These are phyloP conservation scores for Potorous gilbertii DNA, from an alignment of 2,797 vertebrate genomes.

Conservation along the genomic window DNA sequence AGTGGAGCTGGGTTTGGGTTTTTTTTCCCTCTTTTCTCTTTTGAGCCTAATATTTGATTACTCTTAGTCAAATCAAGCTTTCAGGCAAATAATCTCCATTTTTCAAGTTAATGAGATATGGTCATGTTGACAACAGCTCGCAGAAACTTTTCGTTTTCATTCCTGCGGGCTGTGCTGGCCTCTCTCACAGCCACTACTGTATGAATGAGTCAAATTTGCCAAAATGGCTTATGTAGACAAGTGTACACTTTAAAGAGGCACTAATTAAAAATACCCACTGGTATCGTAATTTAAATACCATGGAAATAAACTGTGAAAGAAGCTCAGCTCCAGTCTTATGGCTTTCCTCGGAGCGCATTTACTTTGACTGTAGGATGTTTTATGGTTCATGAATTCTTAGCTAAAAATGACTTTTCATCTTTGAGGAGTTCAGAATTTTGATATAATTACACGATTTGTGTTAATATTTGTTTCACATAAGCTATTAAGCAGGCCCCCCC, in stretches of 20 bases:
- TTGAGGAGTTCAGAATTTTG: conserved; percentile 84
- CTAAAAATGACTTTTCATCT: conserved; percentile 83
- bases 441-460: conserved; percentile 85
- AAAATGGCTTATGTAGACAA: conserved; percentile 89
- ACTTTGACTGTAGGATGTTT: conserved; percentile 83
- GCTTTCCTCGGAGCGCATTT: conserved; percentile 82
- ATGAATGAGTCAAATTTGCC: conserved; percentile 88
- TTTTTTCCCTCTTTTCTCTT: conserved; percentile 69
- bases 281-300: conserved; percentile 89
- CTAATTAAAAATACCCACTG: conserved; percentile 90
- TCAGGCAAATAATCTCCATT: conserved; percentile 89
- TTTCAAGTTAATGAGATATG: conserved; percentile 89
- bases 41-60: conserved; percentile 88
- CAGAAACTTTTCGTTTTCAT: conserved; percentile 88
- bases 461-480: conserved; percentile 86
- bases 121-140: conserved; percentile 88
- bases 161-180: conserved; percentile 88
- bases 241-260: conserved; percentile 85
- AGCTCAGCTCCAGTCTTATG: conserved; percentile 83
- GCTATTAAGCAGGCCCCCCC: conserved; percentile 81
- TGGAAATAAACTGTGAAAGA: conserved; percentile 87
- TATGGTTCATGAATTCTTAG: conserved; percentile 75
- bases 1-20: conserved; percentile 54
- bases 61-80: conserved; percentile 89
- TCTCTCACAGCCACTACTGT: conserved; percentile 86